phyloP scores from a whole-genome alignment of 2,797 vertebrate genomes.

The Mycteria americana region DNA sequence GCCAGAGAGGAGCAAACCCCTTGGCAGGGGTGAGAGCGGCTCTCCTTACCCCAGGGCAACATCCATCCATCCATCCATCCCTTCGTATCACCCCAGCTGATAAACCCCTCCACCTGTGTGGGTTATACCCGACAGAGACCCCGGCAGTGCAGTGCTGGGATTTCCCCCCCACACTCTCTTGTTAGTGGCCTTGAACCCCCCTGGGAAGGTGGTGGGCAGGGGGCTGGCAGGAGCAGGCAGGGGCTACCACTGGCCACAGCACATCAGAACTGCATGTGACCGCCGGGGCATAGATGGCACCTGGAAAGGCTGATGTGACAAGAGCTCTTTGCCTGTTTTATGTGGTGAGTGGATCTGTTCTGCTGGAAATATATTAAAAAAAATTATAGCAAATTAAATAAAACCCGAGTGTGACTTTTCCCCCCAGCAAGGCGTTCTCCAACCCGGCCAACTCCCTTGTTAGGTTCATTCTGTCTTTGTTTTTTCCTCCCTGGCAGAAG shows the following conservation, averaged over 20 bases:
- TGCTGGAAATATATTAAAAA: background rate
- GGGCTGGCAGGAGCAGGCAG: background rate
- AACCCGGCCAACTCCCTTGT: background rate
- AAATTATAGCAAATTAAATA: background rate
- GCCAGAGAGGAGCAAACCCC: background rate
- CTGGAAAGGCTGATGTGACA: background rate
- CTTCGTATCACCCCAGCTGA: background rate
- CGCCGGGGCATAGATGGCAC: accelerated
- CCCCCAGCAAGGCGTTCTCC: accelerated
- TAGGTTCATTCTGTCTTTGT: background rate
- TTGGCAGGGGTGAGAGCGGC: background rate
- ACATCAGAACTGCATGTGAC: accelerated
- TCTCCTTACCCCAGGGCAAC: background rate
- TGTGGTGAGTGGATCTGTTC: background rate
- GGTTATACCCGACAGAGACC: background rate
- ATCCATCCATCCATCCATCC: background rate
- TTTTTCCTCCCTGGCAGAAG: background rate
- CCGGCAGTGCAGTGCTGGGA: background rate
- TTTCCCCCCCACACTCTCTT: background rate
- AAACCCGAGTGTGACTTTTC: background rate
- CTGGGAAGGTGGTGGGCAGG: accelerated
- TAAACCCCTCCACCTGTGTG: background rate
- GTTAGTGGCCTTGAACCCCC: background rate
- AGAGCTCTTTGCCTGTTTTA: background rate
- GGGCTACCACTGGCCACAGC: background rate